phyloP scores from a whole-genome alignment of 2,797 vertebrate genomes.

The Botia almorhae region DNA sequence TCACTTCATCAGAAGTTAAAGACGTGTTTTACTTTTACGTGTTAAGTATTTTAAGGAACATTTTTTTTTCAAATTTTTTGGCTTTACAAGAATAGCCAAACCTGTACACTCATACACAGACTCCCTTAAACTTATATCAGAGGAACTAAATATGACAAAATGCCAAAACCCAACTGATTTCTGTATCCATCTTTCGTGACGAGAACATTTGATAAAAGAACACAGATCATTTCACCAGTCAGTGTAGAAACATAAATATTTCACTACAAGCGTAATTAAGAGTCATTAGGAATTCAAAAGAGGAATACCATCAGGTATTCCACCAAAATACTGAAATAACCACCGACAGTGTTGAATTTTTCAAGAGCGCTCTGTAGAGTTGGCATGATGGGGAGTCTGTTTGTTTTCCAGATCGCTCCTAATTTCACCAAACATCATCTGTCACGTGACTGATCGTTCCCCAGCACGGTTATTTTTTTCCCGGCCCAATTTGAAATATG shows the following conservation, averaged over 20 bases:
- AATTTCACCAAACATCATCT: conserved; percentile 44
- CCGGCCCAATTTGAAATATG: conserved; percentile 30
- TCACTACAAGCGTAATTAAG: conserved; percentile 30
- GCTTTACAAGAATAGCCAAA: background rate
- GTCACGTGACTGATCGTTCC: conserved; percentile 40
- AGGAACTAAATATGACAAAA: background rate
- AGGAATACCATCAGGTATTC: conserved; percentile 35
- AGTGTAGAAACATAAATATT: conserved; percentile 38
- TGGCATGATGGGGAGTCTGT: conserved; percentile 5
- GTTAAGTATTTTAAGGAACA: no score
- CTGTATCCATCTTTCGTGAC: conserved; percentile 1
- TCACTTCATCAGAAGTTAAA: no score
- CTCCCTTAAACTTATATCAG: background rate
- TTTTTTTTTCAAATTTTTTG: background rate
- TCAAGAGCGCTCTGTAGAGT: conserved; percentile 30
- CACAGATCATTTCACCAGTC: background rate
- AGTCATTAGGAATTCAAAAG: conserved; percentile 32
- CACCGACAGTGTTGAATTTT: conserved; percentile 37
- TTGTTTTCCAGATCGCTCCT: conserved; percentile 33
- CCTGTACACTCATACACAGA: background rate
- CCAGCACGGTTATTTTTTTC: background rate
- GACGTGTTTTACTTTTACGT: no score
- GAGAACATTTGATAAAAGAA: conserved; percentile 27
- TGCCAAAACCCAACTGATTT: conserved; percentile 5
- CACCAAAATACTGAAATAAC: conserved; percentile 37